phyloP scores from a whole-genome alignment of 2,797 vertebrate genomes.

The Pseudomugil tenellus region DNA sequence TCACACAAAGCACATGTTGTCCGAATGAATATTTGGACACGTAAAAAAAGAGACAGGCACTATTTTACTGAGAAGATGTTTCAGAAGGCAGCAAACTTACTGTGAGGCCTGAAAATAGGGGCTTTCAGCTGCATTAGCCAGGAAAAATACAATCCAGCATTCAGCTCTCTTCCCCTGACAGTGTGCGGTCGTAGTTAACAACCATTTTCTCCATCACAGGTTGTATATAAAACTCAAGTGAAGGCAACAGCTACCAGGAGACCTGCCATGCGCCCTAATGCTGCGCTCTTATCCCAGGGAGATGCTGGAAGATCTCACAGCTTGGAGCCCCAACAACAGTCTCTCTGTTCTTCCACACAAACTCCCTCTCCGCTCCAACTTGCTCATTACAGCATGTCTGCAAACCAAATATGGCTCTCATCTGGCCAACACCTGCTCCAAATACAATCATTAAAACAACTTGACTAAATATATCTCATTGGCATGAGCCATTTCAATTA shows the following conservation, averaged over 20 bases:
- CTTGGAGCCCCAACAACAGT: constrained; percentile 71
- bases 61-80: constrained; percentile 33
- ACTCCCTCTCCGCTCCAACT: constrained; percentile 49
- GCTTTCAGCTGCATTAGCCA: constrained; percentile 50
- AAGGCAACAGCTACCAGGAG: constrained; percentile 50
- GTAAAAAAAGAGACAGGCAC: constrained; percentile 37
- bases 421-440: constrained; percentile 78
- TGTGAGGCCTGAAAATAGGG: constrained; percentile 72
- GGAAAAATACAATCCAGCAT: constrained; percentile 71
- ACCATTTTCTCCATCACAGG: constrained; percentile 65
- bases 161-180: constrained; percentile 53
- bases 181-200: constrained; percentile 68
- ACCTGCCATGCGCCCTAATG: constrained; percentile 52
- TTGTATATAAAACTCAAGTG: constrained; percentile 62
- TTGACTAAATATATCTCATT: constrained; percentile 73
- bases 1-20: constrained; percentile 30
- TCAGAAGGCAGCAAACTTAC: constrained; percentile 50
- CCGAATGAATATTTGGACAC: constrained; percentile 60
- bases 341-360: constrained; percentile 67
- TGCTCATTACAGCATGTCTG: constrained; percentile 74
- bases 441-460: constrained; percentile 77
- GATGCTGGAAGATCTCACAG: constrained; percentile 74
- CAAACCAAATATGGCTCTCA: constrained; percentile 76
- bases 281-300: constrained; percentile 56
- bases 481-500: constrained; percentile 61